Evolutionary conservation across 2,797 vertebrate species (phyloP).

Genomic region (Ciconia nigra): DNA sequence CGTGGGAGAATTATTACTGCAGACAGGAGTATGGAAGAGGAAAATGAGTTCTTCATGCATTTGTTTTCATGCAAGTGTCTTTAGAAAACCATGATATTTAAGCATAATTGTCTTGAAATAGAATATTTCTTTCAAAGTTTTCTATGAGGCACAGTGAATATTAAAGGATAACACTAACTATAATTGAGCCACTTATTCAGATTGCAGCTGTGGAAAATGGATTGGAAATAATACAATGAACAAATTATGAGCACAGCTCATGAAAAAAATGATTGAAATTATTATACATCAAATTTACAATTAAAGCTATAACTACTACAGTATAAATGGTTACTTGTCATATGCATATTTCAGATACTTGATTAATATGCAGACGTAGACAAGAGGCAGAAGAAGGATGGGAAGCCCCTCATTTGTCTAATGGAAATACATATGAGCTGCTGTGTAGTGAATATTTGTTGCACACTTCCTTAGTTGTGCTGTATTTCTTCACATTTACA

Average conservation of each 20-base stretch:
- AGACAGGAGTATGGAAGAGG: neutral
- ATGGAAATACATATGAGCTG: neutral
- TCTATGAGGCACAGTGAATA: conserved; percentile 45
- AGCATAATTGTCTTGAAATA: conserved; percentile 49
- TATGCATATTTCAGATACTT: neutral
- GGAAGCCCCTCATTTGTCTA: neutral
- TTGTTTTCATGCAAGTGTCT: conserved; percentile 20
- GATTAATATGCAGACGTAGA: neutral
- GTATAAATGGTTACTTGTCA: conserved; percentile 39
- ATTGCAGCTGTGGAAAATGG: conserved; percentile 60
- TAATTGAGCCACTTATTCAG: conserved; percentile 63
- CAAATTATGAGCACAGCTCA: conserved; percentile 55
- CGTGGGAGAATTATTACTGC: neutral
- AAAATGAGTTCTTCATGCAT: neutral
- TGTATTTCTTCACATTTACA: neutral
- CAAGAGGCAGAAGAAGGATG: neutral
- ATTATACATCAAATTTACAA: conserved; percentile 43
- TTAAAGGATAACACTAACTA: conserved; percentile 49
- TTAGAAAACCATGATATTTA: conserved; percentile 14
- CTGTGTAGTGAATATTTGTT: neutral
- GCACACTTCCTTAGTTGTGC: neutral
- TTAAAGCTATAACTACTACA: conserved; percentile 12
- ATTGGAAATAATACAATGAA: conserved; percentile 60
- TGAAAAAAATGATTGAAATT: conserved; percentile 40
- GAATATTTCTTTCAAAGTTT: conserved; percentile 56